phyloP scores from a whole-genome alignment of 2,888 invertebrate genomes.

The Holacanthella duospinosa region DNA sequence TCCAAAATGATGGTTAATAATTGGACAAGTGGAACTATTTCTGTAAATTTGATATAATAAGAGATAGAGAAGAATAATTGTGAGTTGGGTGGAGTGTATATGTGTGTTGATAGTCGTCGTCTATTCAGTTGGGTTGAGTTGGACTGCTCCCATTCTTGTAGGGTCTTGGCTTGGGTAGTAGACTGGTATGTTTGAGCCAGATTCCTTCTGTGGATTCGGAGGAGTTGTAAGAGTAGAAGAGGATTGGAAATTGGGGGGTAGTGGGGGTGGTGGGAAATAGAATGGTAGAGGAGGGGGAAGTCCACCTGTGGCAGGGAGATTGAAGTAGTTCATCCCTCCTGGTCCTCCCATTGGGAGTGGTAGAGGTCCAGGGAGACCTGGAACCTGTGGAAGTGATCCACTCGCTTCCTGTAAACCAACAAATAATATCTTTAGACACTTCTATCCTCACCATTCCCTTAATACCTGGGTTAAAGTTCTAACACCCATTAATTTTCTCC shows the following conservation, averaged over 20 bases:
- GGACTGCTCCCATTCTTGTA: slow-evolving; percentile 59
- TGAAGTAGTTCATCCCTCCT: slow-evolving; percentile 39
- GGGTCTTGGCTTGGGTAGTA: slow-evolving; percentile 99
- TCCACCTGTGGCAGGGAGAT: slow-evolving; percentile 44
- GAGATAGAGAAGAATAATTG: too few species aligned
- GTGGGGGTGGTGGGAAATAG: slow-evolving; percentile 52
- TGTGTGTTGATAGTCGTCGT: not conserved
- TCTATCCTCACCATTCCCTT: not conserved
- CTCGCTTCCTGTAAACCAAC: slow-evolving; percentile 44
- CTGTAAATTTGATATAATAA: too few species aligned
- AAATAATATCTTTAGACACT: slow-evolving; percentile 7
- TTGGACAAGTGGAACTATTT: too few species aligned
- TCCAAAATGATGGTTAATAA: too few species aligned
- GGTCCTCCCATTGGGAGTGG: slow-evolving; percentile 33
- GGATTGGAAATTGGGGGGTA: slow-evolving; percentile 45
- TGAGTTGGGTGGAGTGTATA: too few species aligned
- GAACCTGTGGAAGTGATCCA: slow-evolving; percentile 52
- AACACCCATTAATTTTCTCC: not conserved
- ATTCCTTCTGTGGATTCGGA: slow-evolving; percentile 42
- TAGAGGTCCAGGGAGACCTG: slow-evolving; percentile 29
- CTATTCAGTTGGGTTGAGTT: slow-evolving; percentile 21
- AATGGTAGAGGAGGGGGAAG: slow-evolving; percentile 48
- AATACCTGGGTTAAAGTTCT: not conserved
- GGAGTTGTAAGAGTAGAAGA: slow-evolving; percentile 44
- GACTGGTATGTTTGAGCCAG: slow-evolving; percentile 34